Evolutionary conservation across 1,140 invertebrate species (phyloP), one percentile per base, ranked within the genome.

Genomic region (Proales similis): DNA sequence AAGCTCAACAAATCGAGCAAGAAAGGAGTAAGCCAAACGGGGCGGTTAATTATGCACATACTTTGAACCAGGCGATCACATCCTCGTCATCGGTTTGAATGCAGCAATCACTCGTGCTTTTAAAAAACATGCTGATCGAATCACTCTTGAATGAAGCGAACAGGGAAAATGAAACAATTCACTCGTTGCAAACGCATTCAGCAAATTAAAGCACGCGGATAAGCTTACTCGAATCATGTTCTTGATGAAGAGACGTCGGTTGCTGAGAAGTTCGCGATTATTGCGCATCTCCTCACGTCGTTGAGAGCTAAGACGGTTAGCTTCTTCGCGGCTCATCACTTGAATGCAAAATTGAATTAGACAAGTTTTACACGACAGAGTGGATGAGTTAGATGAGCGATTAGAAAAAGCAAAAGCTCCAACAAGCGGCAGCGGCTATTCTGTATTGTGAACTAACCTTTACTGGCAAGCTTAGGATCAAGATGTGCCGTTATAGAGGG

Each of bases 251-350:
- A 45, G 17, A 20, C 29, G 24, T n/a, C 39, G 39, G 17, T 45
- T 61, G 5, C 42, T 33, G 9, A 46, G 42, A 12, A 45, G 39
- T 20, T 61, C 57, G 17, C 42, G 57, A 12, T 61, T 45, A 38
- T 47, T 43, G 12, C 61, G 61, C 30, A 63, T 17, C 49, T 63
- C 45, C 38, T 63, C 61, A 3, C 61, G 61, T 63, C 61, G 17
- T 24, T 43, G 20, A n/a, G 61, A 63, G 42, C 61, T 47, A 3
- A 63, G 27, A 17, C 39, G 19, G 30, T 47, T 48, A 4, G 32
- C 61, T 38, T 63, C 45, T 27, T 63, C 61, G 27, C 61, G 39
- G 14, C 39, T 45, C 45, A 63, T 63, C 27, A 47, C 61, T 63
- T 29, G n/a, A 45, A 29, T 12, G 11, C 42, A 29, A 29, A 29